phyloP scores from a whole-genome alignment of 2,888 invertebrate species.

The Phymatocera aterrima region DNA sequence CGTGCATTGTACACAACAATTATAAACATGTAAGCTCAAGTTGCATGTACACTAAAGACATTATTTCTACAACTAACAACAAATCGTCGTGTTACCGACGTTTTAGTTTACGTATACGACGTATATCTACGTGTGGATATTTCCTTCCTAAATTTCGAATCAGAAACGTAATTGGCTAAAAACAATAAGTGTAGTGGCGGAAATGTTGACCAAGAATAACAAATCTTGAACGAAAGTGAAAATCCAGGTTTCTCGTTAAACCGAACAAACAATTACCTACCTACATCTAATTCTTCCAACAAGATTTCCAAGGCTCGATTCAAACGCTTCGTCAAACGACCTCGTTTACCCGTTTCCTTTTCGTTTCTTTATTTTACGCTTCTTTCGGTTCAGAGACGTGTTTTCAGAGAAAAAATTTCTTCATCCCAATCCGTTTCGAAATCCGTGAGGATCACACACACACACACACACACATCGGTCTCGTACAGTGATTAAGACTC shows the following conservation, averaged over 20 bases:
- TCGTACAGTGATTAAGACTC: too few relatives aligned
- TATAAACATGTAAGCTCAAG: too few relatives aligned
- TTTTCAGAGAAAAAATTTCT: neutral
- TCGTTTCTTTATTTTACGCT: too few relatives aligned
- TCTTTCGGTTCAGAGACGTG: too few relatives aligned
- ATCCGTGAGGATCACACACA: too few relatives aligned
- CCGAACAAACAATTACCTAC: neutral
- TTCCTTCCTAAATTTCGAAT: neutral
- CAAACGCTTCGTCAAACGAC: neutral
- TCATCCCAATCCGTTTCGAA: neutral
- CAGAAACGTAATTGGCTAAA: too few relatives aligned
- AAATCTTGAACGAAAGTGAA: slow-evolving; percentile 23
- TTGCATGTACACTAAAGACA: too few relatives aligned
- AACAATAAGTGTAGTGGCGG: neutral
- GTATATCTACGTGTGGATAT: neutral
- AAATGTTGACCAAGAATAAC: slow-evolving; percentile 8
- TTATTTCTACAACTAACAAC: too few relatives aligned
- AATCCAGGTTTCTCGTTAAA: neutral
- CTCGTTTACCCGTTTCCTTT: neutral
- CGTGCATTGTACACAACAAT: too few relatives aligned
- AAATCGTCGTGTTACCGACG: too few relatives aligned
- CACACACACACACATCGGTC: too few relatives aligned
- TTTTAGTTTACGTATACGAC: too few relatives aligned
- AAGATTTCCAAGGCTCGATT: neutral
- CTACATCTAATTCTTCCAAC: neutral